Conservation (phyloP, 2,113 vertebrate genomes). For the Actenoides hombroni region DNA sequence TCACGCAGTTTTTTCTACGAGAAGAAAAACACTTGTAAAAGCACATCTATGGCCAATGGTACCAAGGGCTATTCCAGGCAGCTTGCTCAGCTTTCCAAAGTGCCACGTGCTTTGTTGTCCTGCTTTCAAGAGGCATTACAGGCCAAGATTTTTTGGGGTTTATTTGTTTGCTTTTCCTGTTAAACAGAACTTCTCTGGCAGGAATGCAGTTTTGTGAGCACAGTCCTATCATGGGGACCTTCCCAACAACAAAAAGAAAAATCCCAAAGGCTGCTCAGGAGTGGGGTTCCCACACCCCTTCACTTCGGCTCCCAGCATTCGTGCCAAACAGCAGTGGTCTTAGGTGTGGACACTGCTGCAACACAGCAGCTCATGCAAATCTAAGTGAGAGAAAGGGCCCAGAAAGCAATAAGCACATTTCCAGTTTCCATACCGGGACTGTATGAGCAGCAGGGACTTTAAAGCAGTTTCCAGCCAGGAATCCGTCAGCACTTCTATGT, state of each 20-base stretch:
- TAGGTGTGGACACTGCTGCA: not conserved
- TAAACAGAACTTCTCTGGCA: not conserved
- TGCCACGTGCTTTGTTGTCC: not conserved
- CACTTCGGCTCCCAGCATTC: not conserved
- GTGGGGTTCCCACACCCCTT: not conserved
- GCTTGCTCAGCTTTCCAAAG: not conserved
- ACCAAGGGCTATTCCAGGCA: not conserved
- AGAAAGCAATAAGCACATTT: not conserved
- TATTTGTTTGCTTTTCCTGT: not conserved
- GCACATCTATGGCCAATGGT: not conserved
- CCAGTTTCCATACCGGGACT: conserved; percentile 85
- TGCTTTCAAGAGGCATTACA: not conserved
- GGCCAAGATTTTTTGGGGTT: not conserved
- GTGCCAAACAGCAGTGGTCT: not conserved
- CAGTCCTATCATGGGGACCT: not conserved
- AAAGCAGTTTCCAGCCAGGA: conserved; percentile 94
- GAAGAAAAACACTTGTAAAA: conserved; percentile 14
- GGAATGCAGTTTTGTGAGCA: not conserved
- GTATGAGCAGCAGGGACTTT: conserved; percentile 94
- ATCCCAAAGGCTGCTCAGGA: not conserved
- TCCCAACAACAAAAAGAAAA: not conserved
- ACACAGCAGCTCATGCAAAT: not conserved
- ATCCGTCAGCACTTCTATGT: conserved; percentile 95
- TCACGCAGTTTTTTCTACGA: conserved; percentile 92
- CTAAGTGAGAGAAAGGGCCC: not conserved